Base-by-base conservation (phyloP, 2,888 invertebrate genomes). In the Limnephilus auricula region DNA sequence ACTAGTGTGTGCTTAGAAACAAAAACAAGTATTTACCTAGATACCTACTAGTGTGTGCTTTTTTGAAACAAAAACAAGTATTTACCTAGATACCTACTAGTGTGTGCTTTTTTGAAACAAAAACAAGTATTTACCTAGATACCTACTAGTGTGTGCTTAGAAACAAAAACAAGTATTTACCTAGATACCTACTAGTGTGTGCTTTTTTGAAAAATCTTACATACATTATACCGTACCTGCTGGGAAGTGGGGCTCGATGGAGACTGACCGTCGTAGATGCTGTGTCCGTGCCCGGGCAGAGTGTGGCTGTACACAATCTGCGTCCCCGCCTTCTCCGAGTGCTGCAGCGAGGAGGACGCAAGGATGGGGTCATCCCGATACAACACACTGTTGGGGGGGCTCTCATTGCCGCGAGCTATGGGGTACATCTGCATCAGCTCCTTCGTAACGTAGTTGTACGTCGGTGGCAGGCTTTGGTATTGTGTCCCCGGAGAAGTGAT, bases 301-400 rank as follows among this genome's bases (percentile, higher is more conserved):
- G 95, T 94, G 37, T 92, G 91, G 93, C 95, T 95, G 94, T 95
- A 96, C 4, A 96, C 95, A n/a, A 96, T 95, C 79, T 96, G 95
- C 79, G 95, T 95, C 89, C 96, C 96, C 5, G 94, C 94, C 83
- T 96, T 95, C 89, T 94, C 94, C 32, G 94, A 94, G 85, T 94
- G 94, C 93, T 96, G 94, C 93, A 97, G 95, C n/a, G 96, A 96
- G 0, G 97, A 96, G 0, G 97, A 97, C 0, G 97, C 96, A 89
- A 97, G 95, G 86, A 97, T 97, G n/a, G 97, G 97, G 94, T 97
- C 97, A 92, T 96, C 96, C 93, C 97, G 96, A 94, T 97, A 97
- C 94, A 97, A 95, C 91, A 97, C 95, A 93, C 96, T 96, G 2
- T 95, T 95, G 0, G 97, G 96, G 9, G 96, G 96, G 31, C 96